Evolutionary conservation across 2,888 invertebrate genomes (phyloP).

Genomic region (Allacma fusca): DNA sequence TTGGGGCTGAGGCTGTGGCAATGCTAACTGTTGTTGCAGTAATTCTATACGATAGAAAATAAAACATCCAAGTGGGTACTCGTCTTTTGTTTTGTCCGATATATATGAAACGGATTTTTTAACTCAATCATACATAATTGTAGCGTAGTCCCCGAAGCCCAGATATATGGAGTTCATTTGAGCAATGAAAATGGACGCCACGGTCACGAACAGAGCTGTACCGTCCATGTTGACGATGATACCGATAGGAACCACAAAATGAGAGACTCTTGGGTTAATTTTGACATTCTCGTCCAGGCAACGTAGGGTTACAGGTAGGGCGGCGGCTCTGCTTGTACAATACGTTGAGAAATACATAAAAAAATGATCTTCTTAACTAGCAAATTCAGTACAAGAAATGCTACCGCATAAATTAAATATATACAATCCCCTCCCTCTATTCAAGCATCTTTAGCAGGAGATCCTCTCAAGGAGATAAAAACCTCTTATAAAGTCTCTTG

Average conservation of each 20-base stretch:
- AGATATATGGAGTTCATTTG: conserved; percentile 84
- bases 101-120: not conserved
- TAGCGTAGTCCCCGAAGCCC: conserved; percentile 83
- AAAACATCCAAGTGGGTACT: no score
- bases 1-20: conserved; percentile 86
- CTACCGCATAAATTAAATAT: no score
- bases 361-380: not conserved
- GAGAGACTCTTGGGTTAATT: conserved; percentile 81
- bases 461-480: no score
- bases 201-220: conserved; percentile 85
- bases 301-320: conserved; percentile 85
- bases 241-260: conserved; percentile 88
- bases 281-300: conserved; percentile 85
- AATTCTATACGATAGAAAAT: conserved; percentile 68
- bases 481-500: no score
- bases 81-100: no score
- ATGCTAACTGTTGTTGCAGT: conserved; percentile 87
- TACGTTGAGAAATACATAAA: not conserved
- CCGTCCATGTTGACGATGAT: conserved; percentile 95
- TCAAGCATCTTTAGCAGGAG: no score
- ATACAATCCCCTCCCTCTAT: no score
- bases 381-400: no score
- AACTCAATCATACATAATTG: conserved; percentile 74
- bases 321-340: conserved; percentile 75
- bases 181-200: conserved; percentile 86